Percentiles rank a stretch among this genome's conserved stretches.
Conservation (phyloP, 53 echinoderm and acorn worm genomes). For the Temnopleurus reevesii region DNA sequence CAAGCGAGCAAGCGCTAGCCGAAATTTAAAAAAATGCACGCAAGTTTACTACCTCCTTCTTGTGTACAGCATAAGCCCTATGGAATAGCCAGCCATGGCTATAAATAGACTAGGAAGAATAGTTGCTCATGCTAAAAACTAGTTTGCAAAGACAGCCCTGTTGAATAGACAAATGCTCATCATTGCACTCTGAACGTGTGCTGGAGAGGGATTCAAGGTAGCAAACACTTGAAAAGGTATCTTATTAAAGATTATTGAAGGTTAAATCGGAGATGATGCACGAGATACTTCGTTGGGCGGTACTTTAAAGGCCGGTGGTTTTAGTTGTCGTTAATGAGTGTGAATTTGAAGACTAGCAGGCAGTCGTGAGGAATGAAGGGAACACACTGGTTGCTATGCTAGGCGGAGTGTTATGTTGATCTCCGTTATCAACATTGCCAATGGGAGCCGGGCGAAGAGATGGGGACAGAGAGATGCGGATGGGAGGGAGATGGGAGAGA, state of each 20-base stretch:
- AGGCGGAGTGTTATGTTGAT: constrained; percentile 59
- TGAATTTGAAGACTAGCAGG: constrained; percentile 9
- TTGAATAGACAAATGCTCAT: not conserved
- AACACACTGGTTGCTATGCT: constrained; percentile 62
- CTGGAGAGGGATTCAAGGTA: not conserved
- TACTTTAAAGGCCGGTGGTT: not conserved
- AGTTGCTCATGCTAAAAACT: constrained; percentile 45
- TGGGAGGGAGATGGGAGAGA: not conserved
- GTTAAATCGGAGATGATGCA: not conserved
- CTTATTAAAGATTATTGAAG: not conserved
- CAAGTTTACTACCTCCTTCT: constrained; percentile 35
- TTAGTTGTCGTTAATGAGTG: not conserved
- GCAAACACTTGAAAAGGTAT: not conserved
- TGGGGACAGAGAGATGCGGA: not conserved
- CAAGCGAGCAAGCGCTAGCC: not conserved
- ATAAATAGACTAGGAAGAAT: constrained; percentile 44
- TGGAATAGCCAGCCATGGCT: constrained; percentile 19
- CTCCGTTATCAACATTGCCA: constrained; percentile 38
- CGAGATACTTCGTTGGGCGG: not conserved
- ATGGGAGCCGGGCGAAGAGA: constrained; percentile 16
- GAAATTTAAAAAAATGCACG: constrained; percentile 4
- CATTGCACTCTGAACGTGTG: not conserved
- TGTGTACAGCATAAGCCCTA: constrained; percentile 47
- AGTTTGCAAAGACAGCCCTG: constrained; percentile 8
- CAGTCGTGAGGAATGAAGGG: constrained; percentile 23